These are phyloP conservation scores for Trachops cirrhosus DNA, from an alignment of 2,797 vertebrate genomes.

Conservation along the genomic window DNA sequence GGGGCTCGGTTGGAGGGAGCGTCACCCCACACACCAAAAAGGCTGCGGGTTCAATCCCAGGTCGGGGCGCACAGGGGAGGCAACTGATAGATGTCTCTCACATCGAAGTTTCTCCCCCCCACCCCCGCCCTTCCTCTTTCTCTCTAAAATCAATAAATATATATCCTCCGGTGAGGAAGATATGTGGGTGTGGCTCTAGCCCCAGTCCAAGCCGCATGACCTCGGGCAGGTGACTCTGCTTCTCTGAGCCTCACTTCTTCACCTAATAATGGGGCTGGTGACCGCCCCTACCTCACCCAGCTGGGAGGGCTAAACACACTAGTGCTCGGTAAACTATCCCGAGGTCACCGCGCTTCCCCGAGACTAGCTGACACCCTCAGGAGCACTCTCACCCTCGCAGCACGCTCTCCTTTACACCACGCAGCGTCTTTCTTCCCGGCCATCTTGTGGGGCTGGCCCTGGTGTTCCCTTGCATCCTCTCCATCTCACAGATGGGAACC, in stretches of 20 bases:
- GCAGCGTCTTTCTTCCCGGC: neutral
- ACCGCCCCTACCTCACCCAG: accelerated
- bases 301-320: neutral
- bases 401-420: accelerated
- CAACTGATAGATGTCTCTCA: neutral
- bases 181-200: neutral
- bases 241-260: neutral
- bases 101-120: neutral
- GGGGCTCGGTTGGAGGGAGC: neutral
- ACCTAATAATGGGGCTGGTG: neutral
- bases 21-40: neutral
- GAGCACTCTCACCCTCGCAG: accelerated
- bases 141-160: neutral
- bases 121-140: neutral
- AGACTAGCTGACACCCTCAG: neutral
- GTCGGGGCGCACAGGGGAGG: neutral
- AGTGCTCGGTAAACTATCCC: neutral
- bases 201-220: neutral
- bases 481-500: neutral
- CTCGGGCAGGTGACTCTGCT: neutral
- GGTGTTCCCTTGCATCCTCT: neutral
- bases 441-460: neutral
- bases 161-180: neutral
- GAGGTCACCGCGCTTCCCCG: neutral
- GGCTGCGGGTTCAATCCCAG: neutral